Evolutionary conservation across 2,797 vertebrate species (phyloP), one percentile per base, ranked within the genome.

Genomic region (Dendrocincla tyrannina): DNA sequence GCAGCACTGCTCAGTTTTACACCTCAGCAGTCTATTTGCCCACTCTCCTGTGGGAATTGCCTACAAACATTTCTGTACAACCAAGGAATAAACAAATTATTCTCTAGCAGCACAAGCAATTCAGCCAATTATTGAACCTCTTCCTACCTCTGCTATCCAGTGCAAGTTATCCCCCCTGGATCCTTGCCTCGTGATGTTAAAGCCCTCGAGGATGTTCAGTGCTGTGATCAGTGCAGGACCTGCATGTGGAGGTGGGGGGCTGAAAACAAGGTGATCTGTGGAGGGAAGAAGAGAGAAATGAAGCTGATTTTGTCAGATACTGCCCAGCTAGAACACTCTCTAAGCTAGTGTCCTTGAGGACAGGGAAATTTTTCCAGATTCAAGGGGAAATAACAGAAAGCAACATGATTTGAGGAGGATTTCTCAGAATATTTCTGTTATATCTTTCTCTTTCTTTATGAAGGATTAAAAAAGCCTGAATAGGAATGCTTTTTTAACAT

Each of bases 181-280:
- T 41, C 98, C 96, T 95, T 98, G 98, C 91, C 85, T 98, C 52
- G 98, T 99, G 83, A 99, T 98, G 96, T 99, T 99, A 97, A 98
- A 99, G 78, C 99, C 99, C 96, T 99, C 99, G 3, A 99, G 98
- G 96, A 99, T 99, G 96, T 99, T 99, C 67, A 99, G 98, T 52
- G 99, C 99, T 80, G 98, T 97, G 95, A 99, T 98, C 91, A 99
- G 97, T 10, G 98, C 99, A 56, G 99, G 98, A n/a, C 99, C 99
- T 14, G 98, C 98, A 50, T 99, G 99, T 4, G 99, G 99, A 47
- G 99, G 98, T 11, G 99, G 98, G 11, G 99, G 98, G 1, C 98
- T 97, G 97, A 99, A 98, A 88, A 99, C 98, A 60, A 98, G 98
- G 92, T 99, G 98, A 69, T 99, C 99, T 99, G 96, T 63, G 97